Evolutionary conservation across 1,140 invertebrate species (phyloP).

Genomic region (Sycobia sp.): DNA sequence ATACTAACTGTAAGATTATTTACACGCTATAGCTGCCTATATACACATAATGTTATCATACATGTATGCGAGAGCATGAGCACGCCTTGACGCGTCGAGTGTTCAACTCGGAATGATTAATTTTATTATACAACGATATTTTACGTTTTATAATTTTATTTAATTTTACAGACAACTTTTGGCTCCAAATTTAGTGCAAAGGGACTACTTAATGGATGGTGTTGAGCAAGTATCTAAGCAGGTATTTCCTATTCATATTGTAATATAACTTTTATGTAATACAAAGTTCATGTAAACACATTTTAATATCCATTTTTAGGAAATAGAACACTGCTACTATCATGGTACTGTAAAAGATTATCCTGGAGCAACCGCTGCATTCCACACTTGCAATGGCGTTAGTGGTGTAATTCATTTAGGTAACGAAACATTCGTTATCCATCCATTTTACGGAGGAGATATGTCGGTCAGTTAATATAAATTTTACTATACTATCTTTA

Average conservation of each 20-base stretch:
- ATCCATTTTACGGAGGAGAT: slow-evolving; percentile 95
- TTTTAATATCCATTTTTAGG: slow-evolving; percentile 65
- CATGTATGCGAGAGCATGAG: no score
- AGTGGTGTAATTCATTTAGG: slow-evolving; percentile 95
- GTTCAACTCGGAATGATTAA: no score
- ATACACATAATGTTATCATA: no score
- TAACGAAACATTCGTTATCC: slow-evolving; percentile 96
- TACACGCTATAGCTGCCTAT: no score
- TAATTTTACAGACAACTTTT: slow-evolving; percentile 75
- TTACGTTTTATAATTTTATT: no score
- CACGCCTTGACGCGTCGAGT: no score
- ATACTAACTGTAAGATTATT: no score
- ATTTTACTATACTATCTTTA: no score
- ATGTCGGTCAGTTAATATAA: slow-evolving; percentile 87
- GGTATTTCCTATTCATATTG: no score
- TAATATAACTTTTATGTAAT: no score
- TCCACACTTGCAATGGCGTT: slow-evolving; percentile 96
- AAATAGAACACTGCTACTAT: slow-evolving; percentile 96
- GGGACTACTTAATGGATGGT: slow-evolving; percentile 75
- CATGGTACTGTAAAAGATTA: slow-evolving; percentile 94
- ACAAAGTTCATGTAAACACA: neutral
- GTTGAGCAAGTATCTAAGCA: slow-evolving; percentile 73
- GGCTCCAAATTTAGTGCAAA: slow-evolving; percentile 81
- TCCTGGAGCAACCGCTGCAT: slow-evolving; percentile 92
- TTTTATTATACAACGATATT: no score